phyloP scores from a whole-genome alignment of 23 tunicate genomes.

The Trididemnum miniatum region DNA sequence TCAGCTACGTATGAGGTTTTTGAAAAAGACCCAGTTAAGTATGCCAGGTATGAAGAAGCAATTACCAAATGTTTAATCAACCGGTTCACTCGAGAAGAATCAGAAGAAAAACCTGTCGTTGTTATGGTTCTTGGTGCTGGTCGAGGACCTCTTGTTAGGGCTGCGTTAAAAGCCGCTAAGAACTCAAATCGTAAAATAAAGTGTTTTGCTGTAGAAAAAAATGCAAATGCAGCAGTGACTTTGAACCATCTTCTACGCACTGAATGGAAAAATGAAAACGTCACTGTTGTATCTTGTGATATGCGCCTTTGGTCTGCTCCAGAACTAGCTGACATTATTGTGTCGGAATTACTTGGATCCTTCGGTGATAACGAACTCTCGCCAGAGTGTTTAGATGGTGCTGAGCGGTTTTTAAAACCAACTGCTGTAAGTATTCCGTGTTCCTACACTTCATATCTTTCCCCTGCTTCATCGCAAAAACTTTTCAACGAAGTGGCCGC shows the following conservation, averaged over 20 bases:
- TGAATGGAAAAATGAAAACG: constrained; percentile 86
- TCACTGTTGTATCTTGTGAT: constrained; percentile 82
- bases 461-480: constrained; percentile 94
- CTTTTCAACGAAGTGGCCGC: constrained; percentile 81
- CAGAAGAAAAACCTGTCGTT: constrained; percentile 22
- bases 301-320: constrained; percentile 92
- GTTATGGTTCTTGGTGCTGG: constrained; percentile 97
- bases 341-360: constrained; percentile 97
- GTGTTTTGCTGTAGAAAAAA: constrained; percentile 96
- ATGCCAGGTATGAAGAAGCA: constrained; percentile 71
- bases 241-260: constrained; percentile 56
- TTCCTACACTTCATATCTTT: constrained; percentile 85
- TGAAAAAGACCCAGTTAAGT: constrained; percentile 98
- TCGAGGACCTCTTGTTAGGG: constrained; percentile 89
- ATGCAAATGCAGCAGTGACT: constrained; percentile 78
- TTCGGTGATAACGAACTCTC: constrained; percentile 97
- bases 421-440: constrained; percentile 88
- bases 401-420: constrained; percentile 74
- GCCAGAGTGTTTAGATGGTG: constrained; percentile 99
- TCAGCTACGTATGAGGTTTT: constrained; percentile 96
- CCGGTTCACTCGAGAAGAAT: not conserved
- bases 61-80: constrained; percentile 51
- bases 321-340: constrained; percentile 90
- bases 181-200: constrained; percentile 52
- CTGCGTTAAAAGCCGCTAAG: constrained; percentile 70